These are phyloP conservation scores for Leptinotarsa undecemlineata DNA, from an alignment of 1,140 invertebrate genomes.

Conservation along the genomic window DNA sequence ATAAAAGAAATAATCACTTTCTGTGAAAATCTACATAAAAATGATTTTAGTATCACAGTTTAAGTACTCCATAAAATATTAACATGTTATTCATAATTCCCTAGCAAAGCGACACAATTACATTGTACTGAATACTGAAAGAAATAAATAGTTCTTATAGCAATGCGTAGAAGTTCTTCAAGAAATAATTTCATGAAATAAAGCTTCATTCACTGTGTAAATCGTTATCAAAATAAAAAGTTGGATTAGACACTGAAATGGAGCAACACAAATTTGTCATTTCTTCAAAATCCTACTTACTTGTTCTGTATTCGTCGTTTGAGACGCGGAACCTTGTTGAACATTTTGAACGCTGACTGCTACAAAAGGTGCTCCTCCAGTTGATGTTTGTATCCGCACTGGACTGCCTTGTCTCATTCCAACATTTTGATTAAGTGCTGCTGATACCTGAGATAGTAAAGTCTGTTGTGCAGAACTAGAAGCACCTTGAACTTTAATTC, in stretches of 20 bases:
- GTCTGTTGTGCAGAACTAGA: constrained; percentile 54
- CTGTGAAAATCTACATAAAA: constrained; percentile 26
- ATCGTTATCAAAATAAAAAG: constrained; percentile 1
- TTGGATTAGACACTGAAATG: neutral
- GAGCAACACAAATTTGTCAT: constrained; percentile 29
- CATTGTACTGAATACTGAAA: neutral
- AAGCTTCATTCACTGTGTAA: neutral
- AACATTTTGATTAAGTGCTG: constrained; percentile 55
- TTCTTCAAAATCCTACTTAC: constrained; percentile 54
- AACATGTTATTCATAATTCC: neutral
- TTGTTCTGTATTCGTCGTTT: constrained; percentile 45
- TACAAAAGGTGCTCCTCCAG: constrained; percentile 56
- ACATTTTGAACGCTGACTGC: constrained; percentile 56
- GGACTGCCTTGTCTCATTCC: constrained; percentile 54
- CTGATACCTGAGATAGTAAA: constrained; percentile 54
- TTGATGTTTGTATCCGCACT: constrained; percentile 57
- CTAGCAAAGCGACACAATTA: neutral
- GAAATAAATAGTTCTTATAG: constrained; percentile 6
- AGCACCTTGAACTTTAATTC: constrained; percentile 57
- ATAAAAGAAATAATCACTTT: constrained; percentile 14
- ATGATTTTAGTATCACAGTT: constrained; percentile 34
- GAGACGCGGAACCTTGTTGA: constrained; percentile 24
- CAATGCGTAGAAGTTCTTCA: constrained; percentile 12
- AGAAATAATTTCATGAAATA: constrained; percentile 13
- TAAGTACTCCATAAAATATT: constrained; percentile 21